Evolutionary conservation across 2,888 invertebrate genomes (phyloP), one percentile per base, ranked within the genome.

Genomic region (Holacanthella duospinosa): DNA sequence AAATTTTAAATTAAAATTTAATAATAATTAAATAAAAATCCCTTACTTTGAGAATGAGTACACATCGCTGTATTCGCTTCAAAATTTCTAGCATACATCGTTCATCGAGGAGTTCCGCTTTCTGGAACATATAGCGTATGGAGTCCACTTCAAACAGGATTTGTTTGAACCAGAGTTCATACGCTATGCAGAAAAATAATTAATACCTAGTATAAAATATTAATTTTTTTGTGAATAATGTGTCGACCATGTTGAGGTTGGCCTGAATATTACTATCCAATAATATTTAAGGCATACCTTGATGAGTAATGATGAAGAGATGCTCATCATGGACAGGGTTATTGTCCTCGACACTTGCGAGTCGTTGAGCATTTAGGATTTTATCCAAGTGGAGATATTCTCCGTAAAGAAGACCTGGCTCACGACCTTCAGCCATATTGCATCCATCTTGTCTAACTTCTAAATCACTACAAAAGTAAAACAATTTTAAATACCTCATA

Each of bases 91-190:
- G 81, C 48, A 93, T 94, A 78, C 89, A 88, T 16, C 89, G 84
- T 78, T 97, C 97, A 74, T 95, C 92, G 64, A 95, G 80, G 19
- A 85, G 82, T 80, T 83, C 76, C 75, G 83, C 82, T 29, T 81
- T 84, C 68, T 84, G 77, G 75, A 99, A 87, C 61, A 94, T 82
- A 1, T 83, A 79, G 53, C 94, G 80, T 29, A 99, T 88, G 0
- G 94, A 95, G 77, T 99, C 96, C 75, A 99, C 81, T 75, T 99
- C 99, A 78, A 86, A 95, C 67, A 99, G 88, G 59, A 99, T 94
- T 80, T 99, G 97, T 78, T 99, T 99, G 81, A 99, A 99, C 99
- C 97, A 99, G 2, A 99, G 81, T 79, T 99, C 99, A 79, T 97
- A 97, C 0, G 95, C 93, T 93, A n/a, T n/a, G n/a, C n/a, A n/a